phyloP scores from a whole-genome alignment of 2,797 vertebrate species.

The Aplochiton taeniatus region DNA sequence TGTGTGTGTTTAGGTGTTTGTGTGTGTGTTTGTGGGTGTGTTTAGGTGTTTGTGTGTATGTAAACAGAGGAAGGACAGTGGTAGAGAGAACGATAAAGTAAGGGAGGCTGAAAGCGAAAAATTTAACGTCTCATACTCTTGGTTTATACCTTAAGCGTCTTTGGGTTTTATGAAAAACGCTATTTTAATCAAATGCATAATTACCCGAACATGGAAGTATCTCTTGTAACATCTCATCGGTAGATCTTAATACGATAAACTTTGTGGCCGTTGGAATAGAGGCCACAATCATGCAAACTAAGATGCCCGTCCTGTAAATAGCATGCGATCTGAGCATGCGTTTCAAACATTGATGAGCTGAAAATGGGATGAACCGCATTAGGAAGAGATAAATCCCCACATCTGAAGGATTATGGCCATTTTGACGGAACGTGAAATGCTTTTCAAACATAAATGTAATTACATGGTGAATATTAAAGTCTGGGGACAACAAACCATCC shows the following conservation, averaged over 20 bases:
- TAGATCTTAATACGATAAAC: no score
- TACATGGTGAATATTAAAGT: constrained; percentile 69
- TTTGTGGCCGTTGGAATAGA: constrained; percentile 29
- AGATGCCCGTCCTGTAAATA: constrained; percentile 64
- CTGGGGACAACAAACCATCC: constrained; percentile 57
- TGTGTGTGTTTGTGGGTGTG: constrained; percentile 1
- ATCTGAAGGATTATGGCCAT: constrained; percentile 75
- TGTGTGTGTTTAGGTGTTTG: neutral
- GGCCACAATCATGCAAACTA: constrained; percentile 37
- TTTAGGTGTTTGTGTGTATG: neutral
- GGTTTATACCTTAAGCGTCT: no score
- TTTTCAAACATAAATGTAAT: constrained; percentile 75
- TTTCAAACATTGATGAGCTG: constrained; percentile 69
- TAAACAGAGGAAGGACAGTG: neutral
- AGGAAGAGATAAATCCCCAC: constrained; percentile 72
- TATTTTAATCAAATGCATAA: no score
- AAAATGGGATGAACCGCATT: constrained; percentile 76
- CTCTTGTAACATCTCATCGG: no score
- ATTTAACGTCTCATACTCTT: no score
- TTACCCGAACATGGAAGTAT: no score
- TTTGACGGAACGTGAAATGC: constrained; percentile 68
- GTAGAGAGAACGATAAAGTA: neutral
- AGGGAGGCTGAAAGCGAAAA: no score
- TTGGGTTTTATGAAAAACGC: no score
- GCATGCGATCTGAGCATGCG: constrained; percentile 60